Percentiles rank a stretch among this genome's conserved stretches.
These are phyloP conservation scores for Volucella inanis DNA, from an alignment of 2,888 invertebrate genomes.

Conservation along the genomic window DNA sequence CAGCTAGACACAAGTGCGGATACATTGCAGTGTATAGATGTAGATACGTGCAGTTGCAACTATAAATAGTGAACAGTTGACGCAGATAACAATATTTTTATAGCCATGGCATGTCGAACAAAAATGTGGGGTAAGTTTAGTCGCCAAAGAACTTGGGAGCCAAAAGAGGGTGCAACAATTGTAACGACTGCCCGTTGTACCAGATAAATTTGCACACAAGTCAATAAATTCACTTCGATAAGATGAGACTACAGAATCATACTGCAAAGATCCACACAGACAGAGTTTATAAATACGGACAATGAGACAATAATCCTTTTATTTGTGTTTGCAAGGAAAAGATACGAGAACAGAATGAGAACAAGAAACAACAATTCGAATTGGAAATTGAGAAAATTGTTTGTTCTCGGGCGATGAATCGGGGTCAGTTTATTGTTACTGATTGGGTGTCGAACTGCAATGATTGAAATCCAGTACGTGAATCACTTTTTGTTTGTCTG, in stretches of 20 bases:
- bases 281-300: not conserved
- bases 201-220: slow-evolving; percentile 65
- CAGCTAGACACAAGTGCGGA: not conserved
- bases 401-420: slow-evolving; percentile 25
- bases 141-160: slow-evolving; percentile 51
- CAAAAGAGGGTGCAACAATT: slow-evolving; percentile 45
- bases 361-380: slow-evolving; percentile 1
- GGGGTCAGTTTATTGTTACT: slow-evolving; percentile 42
- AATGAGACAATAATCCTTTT: slow-evolving; percentile 29
- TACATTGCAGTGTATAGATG: not conserved
- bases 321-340: slow-evolving; percentile 43
- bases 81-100: not conserved
- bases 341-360: not conserved
- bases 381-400: slow-evolving; percentile 23
- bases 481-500: too few species aligned
- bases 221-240: slow-evolving; percentile 46
- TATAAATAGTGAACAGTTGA: slow-evolving; percentile 19
- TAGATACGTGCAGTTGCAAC: not conserved
- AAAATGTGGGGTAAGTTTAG: slow-evolving; percentile 7
- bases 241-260: not conserved
- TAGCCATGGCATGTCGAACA: not conserved
- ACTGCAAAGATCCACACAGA: not conserved
- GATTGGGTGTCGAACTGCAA: slow-evolving; percentile 7
- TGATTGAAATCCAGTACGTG: not conserved
- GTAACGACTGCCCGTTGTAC: not conserved